These are phyloP conservation scores for Heterotilapia buettikoferi DNA, from an alignment of 2,113 vertebrate genomes.

Conservation along the genomic window DNA sequence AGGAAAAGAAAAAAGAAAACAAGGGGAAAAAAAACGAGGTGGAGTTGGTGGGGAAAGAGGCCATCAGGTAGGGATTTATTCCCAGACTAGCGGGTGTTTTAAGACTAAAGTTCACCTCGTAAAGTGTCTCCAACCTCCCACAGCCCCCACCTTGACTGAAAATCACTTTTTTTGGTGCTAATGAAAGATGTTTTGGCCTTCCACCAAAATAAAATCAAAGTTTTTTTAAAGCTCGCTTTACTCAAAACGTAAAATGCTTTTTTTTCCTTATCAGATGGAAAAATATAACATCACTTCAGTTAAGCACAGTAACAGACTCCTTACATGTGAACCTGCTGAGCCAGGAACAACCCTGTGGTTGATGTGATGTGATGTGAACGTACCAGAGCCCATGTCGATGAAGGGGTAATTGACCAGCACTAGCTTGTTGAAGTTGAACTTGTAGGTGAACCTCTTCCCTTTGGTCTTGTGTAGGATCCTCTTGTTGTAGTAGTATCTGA, in stretches of 20 bases:
- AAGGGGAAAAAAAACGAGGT: not conserved
- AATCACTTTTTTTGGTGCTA: accelerated
- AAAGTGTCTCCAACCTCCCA: not conserved
- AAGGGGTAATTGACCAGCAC: constrained; percentile 92
- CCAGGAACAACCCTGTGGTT: accelerated
- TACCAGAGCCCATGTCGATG: constrained; percentile 83
- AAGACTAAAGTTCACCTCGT: not conserved
- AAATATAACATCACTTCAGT: not conserved
- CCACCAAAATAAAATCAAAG: not conserved
- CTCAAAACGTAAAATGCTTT: not conserved
- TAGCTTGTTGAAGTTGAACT: constrained; percentile 93
- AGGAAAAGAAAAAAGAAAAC: not conserved
- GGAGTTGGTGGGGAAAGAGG: not conserved
- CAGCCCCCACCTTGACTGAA: not conserved
- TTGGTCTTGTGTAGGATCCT: constrained; percentile 92
- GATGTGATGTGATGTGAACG: not conserved
- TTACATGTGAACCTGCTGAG: not conserved
- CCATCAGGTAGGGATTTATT: not conserved
- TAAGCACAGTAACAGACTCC: not conserved
- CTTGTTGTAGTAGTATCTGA: constrained; percentile 92
- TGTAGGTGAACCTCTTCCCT: constrained; percentile 92
- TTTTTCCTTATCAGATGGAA: not conserved
- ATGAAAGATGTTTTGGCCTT: not conserved
- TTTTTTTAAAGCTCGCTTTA: not conserved
- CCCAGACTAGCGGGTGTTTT: not conserved